phyloP scores from a whole-genome alignment of 2,888 invertebrate species.

The Julus scanicus region DNA sequence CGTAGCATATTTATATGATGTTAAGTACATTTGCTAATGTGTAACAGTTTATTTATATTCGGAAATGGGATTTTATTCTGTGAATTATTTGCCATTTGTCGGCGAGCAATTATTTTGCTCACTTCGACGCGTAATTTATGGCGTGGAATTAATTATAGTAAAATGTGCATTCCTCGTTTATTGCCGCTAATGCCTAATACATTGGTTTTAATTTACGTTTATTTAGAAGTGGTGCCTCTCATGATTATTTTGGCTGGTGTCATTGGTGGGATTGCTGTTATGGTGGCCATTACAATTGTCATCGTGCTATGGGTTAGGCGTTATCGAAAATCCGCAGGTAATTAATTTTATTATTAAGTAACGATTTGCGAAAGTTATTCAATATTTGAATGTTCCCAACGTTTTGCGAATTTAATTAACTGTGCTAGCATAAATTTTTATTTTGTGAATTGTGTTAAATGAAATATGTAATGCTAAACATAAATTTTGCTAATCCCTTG shows the following conservation, averaged over 20 bases:
- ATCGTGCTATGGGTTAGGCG: slow-evolving; percentile 76
- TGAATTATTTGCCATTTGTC: neutral
- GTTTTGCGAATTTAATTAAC: neutral
- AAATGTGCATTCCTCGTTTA: neutral
- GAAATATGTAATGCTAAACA: neutral
- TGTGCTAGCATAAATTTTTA: neutral
- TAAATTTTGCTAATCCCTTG: neutral
- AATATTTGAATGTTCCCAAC: neutral
- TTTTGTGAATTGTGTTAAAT: neutral
- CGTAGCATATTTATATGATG: neutral
- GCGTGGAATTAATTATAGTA: neutral
- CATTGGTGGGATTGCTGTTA: slow-evolving; percentile 85
- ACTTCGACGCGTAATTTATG: slow-evolving; percentile 24
- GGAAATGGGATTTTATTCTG: too few relatives aligned
- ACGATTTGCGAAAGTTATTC: neutral
- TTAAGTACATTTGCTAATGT: neutral
- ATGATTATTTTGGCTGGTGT: slow-evolving; percentile 86
- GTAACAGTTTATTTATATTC: neutral
- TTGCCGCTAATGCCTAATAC: slow-evolving; percentile 37
- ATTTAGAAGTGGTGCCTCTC: slow-evolving; percentile 78
- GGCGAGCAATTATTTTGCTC: neutral
- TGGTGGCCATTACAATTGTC: slow-evolving; percentile 85
- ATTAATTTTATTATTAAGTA: neutral
- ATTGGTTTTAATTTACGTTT: slow-evolving; percentile 43
- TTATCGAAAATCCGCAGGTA: slow-evolving; percentile 55